A percentile compares a stretch with the other conserved stretches of the same genome.
Evolutionary conservation across 37 sponge, comb jelly and placozoan genomes (phyloP).

Genomic region (Spongilla lacustris): DNA sequence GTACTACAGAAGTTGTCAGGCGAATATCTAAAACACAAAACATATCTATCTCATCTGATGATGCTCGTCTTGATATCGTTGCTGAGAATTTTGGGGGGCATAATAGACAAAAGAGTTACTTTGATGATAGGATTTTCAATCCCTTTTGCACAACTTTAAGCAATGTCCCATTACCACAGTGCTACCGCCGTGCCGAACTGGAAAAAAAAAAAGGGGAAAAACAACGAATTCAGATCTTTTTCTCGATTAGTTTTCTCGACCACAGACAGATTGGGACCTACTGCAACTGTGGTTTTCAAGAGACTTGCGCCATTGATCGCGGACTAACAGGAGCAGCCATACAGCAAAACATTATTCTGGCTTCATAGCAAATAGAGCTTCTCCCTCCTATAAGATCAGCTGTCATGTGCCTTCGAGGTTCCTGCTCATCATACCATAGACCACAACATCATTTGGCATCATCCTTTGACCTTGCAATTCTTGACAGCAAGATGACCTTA

Average conservation of each 20-base stretch:
- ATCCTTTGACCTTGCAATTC: background rate
- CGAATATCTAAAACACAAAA: no score
- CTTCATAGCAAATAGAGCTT: background rate
- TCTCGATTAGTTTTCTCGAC: background rate
- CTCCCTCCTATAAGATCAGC: background rate
- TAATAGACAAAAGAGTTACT: no score
- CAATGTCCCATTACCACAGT: no score
- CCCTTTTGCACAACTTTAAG: no score
- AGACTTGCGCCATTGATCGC: background rate
- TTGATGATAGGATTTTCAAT: no score
- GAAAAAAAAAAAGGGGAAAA: no score
- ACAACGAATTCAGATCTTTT: background rate
- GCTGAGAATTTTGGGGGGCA: no score
- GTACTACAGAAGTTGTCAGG: no score
- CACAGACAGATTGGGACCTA: background rate
- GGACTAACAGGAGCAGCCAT: background rate
- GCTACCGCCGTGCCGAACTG: no score
- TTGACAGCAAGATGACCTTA: background rate
- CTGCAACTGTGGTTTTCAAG: background rate
- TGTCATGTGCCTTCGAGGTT: no score
- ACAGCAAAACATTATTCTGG: background rate
- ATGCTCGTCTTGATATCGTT: no score
- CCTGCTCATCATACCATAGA: background rate
- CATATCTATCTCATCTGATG: no score
- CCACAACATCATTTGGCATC: background rate